phyloP scores from a whole-genome alignment of 2,113 vertebrate genomes.

The Thamnophis sirtalis region DNA sequence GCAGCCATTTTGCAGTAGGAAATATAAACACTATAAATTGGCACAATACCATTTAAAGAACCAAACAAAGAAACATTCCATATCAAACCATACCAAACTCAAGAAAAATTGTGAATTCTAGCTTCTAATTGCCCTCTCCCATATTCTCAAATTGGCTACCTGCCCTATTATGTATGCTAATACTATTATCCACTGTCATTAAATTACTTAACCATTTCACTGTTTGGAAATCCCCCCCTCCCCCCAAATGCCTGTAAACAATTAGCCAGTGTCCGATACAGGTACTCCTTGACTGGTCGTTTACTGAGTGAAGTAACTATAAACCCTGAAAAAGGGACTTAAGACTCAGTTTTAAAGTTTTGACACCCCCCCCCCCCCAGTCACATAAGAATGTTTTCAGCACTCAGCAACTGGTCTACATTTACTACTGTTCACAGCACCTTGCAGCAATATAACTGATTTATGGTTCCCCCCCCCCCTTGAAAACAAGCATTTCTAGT shows the following conservation, averaged over 20 bases:
- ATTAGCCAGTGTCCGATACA: neutral
- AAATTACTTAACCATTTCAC: neutral
- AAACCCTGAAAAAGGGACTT: neutral
- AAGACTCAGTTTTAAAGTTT: neutral
- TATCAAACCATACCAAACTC: neutral
- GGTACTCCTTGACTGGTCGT: neutral
- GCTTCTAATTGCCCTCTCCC: neutral
- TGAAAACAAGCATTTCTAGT: neutral
- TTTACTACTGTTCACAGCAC: no score
- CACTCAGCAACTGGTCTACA: no score
- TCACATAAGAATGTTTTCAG: no score
- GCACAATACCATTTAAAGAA: neutral
- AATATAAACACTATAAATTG: neutral
- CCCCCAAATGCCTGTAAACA: neutral
- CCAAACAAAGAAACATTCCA: neutral
- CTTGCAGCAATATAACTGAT: neutral
- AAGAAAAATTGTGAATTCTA: neutral
- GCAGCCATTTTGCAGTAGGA: neutral
- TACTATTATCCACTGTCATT: neutral
- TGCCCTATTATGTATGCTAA: neutral
- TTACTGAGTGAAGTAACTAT: neutral
- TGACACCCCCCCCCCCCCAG: no score
- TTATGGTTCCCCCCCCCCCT: neutral
- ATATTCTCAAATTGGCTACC: neutral
- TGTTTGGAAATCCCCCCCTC: neutral